Conservation (phyloP, 2,888 invertebrate genomes). For the Baccha elongata region DNA sequence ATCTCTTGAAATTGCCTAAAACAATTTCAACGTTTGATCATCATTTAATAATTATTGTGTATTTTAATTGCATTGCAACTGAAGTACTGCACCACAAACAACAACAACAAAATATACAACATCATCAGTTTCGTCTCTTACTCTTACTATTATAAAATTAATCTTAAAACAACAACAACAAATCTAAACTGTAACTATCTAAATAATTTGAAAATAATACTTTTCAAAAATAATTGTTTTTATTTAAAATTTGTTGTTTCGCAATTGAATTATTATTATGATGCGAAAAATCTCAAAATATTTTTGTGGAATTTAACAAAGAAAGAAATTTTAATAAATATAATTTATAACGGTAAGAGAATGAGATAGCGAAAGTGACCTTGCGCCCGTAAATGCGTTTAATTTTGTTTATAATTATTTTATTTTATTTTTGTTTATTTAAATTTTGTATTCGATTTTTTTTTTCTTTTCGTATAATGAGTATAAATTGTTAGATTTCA, state of each 20-base stretch:
- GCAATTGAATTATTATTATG: conserved; percentile 17
- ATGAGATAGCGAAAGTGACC: conserved; percentile 69
- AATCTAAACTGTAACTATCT: conserved; percentile 3
- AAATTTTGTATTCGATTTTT: conserved; percentile 1
- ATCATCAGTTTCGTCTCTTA: conserved; percentile 62
- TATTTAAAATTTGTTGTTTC: conserved; percentile 33
- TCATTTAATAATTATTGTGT: conserved; percentile 75
- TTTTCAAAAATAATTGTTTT: conserved; percentile 42
- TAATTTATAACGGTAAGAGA: conserved; percentile 62
- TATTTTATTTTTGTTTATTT: conserved; percentile 10
- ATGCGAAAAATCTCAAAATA: not conserved
- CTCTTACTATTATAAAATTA: conserved; percentile 60
- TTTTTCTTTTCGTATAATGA: not conserved
- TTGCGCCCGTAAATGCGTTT: conserved; percentile 68
- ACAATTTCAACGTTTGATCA: conserved; percentile 74
- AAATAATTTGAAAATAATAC: not conserved
- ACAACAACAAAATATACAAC: conserved; percentile 61
- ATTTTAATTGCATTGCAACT: conserved; percentile 72
- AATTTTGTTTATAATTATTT: conserved; percentile 29
- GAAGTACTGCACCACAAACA: conserved; percentile 57
- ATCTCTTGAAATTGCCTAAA: conserved; percentile 76
- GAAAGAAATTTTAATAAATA: conserved; percentile 36
- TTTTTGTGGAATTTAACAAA: conserved; percentile 2
- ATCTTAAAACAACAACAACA: conserved; percentile 24
- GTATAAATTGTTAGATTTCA: no score